These are phyloP conservation scores for Alligator mississippiensis DNA, from an alignment of 2,113 vertebrate species.

Conservation along the genomic window DNA sequence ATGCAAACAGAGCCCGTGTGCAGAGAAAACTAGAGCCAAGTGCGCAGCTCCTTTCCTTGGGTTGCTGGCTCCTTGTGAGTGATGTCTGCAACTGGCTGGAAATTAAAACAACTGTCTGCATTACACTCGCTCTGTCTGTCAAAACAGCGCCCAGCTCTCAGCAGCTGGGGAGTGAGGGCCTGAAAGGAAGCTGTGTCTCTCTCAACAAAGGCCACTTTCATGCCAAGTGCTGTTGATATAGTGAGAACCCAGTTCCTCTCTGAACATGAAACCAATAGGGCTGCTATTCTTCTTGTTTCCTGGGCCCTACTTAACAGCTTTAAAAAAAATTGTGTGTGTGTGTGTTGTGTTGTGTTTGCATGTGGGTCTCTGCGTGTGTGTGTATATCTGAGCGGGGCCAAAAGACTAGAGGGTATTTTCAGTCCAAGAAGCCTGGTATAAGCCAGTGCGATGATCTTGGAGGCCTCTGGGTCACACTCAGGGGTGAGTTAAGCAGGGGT, in stretches of 20 bases:
- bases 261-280: constrained; percentile 72
- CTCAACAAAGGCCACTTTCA: constrained; percentile 80
- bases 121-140: constrained; percentile 71
- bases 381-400: fast-evolving
- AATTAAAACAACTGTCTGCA: constrained; percentile 75
- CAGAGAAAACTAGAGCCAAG: constrained; percentile 4
- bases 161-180: constrained; percentile 78
- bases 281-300: constrained; percentile 77
- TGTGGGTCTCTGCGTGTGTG: fast-evolving
- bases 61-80: constrained; percentile 47
- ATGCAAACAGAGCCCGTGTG: background rate
- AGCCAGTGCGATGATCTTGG: background rate
- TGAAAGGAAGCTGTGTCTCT: constrained; percentile 82
- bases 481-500: background rate
- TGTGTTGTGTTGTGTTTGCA: background rate
- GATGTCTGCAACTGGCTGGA: constrained; percentile 74
- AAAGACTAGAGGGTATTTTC: background rate
- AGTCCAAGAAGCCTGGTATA: background rate
- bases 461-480: background rate
- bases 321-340: background rate
- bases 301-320: constrained; percentile 76
- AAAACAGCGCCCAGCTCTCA: constrained; percentile 75
- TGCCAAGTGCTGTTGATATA: constrained; percentile 79
- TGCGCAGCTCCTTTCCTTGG: constrained; percentile 19
- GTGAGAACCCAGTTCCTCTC: constrained; percentile 81